phyloP scores from a whole-genome alignment of 2,113 vertebrate species.

The Takifugu flavidus region DNA sequence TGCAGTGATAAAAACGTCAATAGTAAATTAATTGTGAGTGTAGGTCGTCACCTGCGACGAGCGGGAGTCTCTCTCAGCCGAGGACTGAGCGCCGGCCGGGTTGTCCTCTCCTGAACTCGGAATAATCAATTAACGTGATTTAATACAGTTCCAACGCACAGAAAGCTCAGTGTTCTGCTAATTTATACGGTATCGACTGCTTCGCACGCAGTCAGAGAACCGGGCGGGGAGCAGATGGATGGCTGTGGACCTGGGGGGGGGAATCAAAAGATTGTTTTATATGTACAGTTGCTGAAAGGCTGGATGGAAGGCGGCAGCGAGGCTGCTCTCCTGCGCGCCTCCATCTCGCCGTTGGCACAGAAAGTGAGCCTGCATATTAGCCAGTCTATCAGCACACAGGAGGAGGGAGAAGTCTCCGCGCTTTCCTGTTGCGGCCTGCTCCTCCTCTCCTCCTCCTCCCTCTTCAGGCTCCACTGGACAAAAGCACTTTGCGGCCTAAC shows the following conservation, averaged over 20 bases:
- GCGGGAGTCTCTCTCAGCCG: slow-evolving; percentile 1
- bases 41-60: slow-evolving; percentile 39
- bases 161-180: slow-evolving; percentile 34
- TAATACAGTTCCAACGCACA: slow-evolving; percentile 41
- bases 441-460: slow-evolving; percentile 28
- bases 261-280: slow-evolving; percentile 42
- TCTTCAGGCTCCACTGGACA: slow-evolving; percentile 53
- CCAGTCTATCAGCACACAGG: slow-evolving; percentile 65
- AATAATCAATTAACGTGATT: slow-evolving; percentile 63
- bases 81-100: slow-evolving; percentile 25
- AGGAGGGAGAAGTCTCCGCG: slow-evolving; percentile 56
- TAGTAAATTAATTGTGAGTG: slow-evolving; percentile 21
- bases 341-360: slow-evolving; percentile 59
- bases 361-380: slow-evolving; percentile 72
- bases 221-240: background rate
- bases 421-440: slow-evolving; percentile 48
- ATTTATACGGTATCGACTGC: slow-evolving; percentile 57
- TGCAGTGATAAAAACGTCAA: background rate
- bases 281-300: slow-evolving; percentile 43
- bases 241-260: slow-evolving; percentile 6
- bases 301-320: slow-evolving; percentile 27
- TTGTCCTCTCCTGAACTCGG: slow-evolving; percentile 56
- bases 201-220: slow-evolving; percentile 22
- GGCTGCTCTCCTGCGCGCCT: slow-evolving; percentile 47
- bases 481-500: slow-evolving; percentile 58